These are phyloP conservation scores for Phalacrocorax aristotelis DNA, from an alignment of 2,113 vertebrate species.

Conservation along the genomic window DNA sequence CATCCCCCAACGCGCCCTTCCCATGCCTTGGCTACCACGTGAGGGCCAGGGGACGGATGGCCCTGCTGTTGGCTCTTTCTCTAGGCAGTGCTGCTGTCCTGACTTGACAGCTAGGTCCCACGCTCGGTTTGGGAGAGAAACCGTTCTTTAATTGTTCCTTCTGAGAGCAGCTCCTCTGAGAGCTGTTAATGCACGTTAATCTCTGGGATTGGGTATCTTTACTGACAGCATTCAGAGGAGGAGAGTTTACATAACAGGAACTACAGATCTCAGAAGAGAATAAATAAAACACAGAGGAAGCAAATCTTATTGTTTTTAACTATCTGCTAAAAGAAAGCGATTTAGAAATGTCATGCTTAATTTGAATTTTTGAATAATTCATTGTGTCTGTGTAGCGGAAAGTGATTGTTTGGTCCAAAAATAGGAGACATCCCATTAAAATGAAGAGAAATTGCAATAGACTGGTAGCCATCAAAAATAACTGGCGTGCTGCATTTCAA, in stretches of 20 bases:
- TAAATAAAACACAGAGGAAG: neutral
- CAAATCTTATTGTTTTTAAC: constrained; percentile 12
- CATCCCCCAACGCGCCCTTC: rapidly evolving
- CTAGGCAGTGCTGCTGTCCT: neutral
- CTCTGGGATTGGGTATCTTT: neutral
- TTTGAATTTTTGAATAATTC: constrained; percentile 65
- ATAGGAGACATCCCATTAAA: constrained; percentile 46
- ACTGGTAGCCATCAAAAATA: constrained; percentile 38
- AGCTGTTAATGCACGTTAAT: neutral
- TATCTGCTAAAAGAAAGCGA: neutral
- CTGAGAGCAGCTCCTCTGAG: neutral
- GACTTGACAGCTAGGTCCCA: neutral
- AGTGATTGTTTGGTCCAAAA: constrained; percentile 56
- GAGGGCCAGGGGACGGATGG: neutral
- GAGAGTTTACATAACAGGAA: neutral
- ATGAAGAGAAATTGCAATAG: constrained; percentile 35
- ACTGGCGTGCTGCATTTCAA: neutral
- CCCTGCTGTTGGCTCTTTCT: neutral
- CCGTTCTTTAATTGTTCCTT: neutral
- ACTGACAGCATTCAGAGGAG: neutral
- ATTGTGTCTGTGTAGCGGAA: neutral
- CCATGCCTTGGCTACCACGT: rapidly evolving
- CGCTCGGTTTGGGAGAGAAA: neutral
- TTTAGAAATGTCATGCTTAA: constrained; percentile 48
- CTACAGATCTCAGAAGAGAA: neutral